Conservation (phyloP, 2,888 invertebrate species). For the Cyclophora punctaria region DNA sequence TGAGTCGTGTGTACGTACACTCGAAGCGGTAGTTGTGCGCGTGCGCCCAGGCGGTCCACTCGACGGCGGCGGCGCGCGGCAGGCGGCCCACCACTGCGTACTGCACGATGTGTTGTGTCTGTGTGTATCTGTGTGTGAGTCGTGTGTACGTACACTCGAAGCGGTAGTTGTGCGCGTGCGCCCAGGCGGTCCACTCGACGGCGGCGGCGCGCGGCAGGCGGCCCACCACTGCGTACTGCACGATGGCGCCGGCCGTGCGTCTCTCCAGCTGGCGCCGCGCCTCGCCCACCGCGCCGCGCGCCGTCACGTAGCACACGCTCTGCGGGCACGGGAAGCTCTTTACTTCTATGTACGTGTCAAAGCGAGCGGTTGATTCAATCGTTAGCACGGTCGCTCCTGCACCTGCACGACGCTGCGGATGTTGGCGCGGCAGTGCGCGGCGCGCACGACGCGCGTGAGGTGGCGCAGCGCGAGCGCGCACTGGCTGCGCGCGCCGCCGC, state of each 20-base stretch:
- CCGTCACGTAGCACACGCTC: conserved; percentile 91
- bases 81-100: conserved; percentile 88
- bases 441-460: conserved; percentile 86
- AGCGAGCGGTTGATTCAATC: too few species aligned
- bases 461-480: conserved; percentile 89
- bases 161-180: conserved; percentile 88
- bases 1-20: conserved; percentile 64
- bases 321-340: conserved; percentile 30
- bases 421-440: conserved; percentile 84
- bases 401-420: conserved; percentile 88
- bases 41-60: conserved; percentile 96
- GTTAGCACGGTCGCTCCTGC: too few species aligned
- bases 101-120: conserved; percentile 77
- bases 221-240: conserved; percentile 89
- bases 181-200: conserved; percentile 96
- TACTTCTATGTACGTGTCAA: too few species aligned
- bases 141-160: conserved; percentile 80
- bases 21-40: conserved; percentile 90
- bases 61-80: conserved; percentile 86
- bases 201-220: conserved; percentile 85
- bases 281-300: conserved; percentile 81
- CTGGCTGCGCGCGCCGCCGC: conserved; percentile 86
- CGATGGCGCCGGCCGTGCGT: conserved; percentile 88
- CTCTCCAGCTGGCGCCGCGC: conserved; percentile 88
- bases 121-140: too few species aligned